Evolutionary conservation across 2,113 vertebrate genomes (phyloP).

Genomic region (Lophius piscatorius): DNA sequence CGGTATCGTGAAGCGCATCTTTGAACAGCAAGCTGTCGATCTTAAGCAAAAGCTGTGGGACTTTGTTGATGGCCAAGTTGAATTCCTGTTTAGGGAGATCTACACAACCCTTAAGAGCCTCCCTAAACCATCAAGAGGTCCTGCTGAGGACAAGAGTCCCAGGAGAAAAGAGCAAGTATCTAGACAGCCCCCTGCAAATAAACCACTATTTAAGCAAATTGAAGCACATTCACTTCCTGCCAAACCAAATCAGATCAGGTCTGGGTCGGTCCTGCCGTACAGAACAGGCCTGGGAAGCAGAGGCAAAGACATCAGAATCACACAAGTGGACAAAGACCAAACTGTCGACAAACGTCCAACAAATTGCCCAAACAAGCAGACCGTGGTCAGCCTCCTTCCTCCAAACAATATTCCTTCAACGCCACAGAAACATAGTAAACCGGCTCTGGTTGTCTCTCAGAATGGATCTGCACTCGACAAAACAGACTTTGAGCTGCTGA

Average conservation of each 20-base stretch:
- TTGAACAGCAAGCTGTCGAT: constrained; percentile 89
- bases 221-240: background rate
- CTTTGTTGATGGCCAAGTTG: constrained; percentile 92
- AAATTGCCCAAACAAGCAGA: background rate
- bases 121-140: constrained; percentile 62
- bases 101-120: constrained; percentile 77
- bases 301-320: constrained; percentile 80
- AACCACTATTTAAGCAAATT: background rate
- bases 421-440: constrained; percentile 47
- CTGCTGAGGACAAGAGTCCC: constrained; percentile 29
- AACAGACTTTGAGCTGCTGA: constrained; percentile 90
- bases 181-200: constrained; percentile 55
- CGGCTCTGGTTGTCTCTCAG: constrained; percentile 57
- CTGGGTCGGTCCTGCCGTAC: constrained; percentile 21
- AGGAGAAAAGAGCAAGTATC: constrained; percentile 47
- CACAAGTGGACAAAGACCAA: constrained; percentile 38
- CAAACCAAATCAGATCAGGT: constrained; percentile 3
- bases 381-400: constrained; percentile 9
- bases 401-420: constrained; percentile 29
- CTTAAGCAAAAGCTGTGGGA: constrained; percentile 95
- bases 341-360: background rate
- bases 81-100: constrained; percentile 90
- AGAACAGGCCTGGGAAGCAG: constrained; percentile 78
- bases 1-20: constrained; percentile 90
- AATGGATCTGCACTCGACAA: constrained; percentile 75